Percentiles rank a stretch among this genome's conserved stretches.
Evolutionary conservation across 2,113 vertebrate genomes (phyloP).

Genomic region (Holacanthus passer): DNA sequence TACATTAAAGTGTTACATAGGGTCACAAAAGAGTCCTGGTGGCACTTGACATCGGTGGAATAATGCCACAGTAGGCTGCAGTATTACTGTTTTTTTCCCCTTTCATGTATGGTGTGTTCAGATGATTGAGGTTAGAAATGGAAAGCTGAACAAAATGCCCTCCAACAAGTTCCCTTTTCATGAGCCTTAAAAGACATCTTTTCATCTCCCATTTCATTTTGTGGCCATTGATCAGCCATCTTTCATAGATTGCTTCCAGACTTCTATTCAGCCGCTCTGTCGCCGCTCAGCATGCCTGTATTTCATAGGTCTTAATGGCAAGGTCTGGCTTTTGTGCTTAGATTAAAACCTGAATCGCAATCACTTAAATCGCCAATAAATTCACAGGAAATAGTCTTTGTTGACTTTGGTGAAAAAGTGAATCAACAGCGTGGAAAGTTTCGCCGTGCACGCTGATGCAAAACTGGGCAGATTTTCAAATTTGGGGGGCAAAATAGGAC

Average conservation of each 20-base stretch:
- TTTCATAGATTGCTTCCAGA: slow-evolving; percentile 75
- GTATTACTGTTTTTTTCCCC: slow-evolving; percentile 25
- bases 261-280: slow-evolving; percentile 64
- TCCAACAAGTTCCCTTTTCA: slow-evolving; percentile 71
- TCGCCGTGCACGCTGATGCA: slow-evolving; percentile 2
- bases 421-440: slow-evolving; percentile 21
- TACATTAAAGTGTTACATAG: slow-evolving; percentile 25
- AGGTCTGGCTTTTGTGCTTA: slow-evolving; percentile 67
- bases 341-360: slow-evolving; percentile 67
- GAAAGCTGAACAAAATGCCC: slow-evolving; percentile 69
- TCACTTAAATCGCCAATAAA: slow-evolving; percentile 44
- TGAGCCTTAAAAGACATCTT: slow-evolving; percentile 76
- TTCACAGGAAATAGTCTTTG: slow-evolving; percentile 33
- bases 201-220: slow-evolving; percentile 74
- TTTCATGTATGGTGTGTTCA: slow-evolving; percentile 59
- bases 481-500: slow-evolving; percentile 16
- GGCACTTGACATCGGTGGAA: slow-evolving; percentile 50
- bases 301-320: slow-evolving; percentile 72
- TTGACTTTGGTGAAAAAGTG: slow-evolving; percentile 26
- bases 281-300: slow-evolving; percentile 63
- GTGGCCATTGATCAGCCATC: slow-evolving; percentile 74
- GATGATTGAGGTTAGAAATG: slow-evolving; percentile 74
- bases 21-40: slow-evolving; percentile 2
- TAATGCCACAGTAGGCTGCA: slow-evolving; percentile 55
- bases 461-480: slow-evolving; percentile 33